A percentile compares a stretch with the other conserved stretches of the same genome.
phyloP scores from a whole-genome alignment of 2,888 invertebrate species.

The Idaea dimidiata region DNA sequence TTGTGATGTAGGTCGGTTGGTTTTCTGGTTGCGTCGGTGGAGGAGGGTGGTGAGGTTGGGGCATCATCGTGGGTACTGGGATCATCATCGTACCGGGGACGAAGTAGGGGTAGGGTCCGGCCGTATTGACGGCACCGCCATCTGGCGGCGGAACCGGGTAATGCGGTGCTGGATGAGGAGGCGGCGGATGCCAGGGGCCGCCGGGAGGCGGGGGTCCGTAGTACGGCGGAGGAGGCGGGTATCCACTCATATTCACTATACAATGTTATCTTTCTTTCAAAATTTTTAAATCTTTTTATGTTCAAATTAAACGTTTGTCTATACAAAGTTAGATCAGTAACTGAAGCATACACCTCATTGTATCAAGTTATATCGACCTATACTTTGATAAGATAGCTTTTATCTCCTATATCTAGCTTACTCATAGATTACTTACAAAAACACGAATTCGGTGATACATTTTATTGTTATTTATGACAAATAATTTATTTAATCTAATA shows the following conservation, averaged over 20 bases:
- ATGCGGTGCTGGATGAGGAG: slow-evolving; percentile 24
- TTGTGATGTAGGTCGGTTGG: slow-evolving; percentile 66
- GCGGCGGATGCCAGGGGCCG: slow-evolving; percentile 28
- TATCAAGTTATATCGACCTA: slow-evolving; percentile 21
- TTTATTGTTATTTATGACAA: slow-evolving; percentile 28
- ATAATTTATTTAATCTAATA: slow-evolving; percentile 30
- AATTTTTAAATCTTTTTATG: not conserved
- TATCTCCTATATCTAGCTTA: slow-evolving; percentile 39
- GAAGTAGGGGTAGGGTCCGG: slow-evolving; percentile 54
- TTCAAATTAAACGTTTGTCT: slow-evolving; percentile 13
- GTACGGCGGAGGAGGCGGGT: slow-evolving; percentile 47
- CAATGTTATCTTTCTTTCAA: not conserved
- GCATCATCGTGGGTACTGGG: slow-evolving; percentile 47
- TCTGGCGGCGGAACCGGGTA: slow-evolving; percentile 37
- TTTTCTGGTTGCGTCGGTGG: slow-evolving; percentile 24
- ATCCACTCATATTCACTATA: slow-evolving; percentile 49
- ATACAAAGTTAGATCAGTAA: slow-evolving; percentile 12
- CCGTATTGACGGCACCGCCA: slow-evolving; percentile 34
- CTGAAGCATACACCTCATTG: slow-evolving; percentile 25
- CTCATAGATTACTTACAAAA: slow-evolving; percentile 26
- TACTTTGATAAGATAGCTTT: slow-evolving; percentile 2
- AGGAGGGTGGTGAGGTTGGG: slow-evolving; percentile 24
- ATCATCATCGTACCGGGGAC: slow-evolving; percentile 65
- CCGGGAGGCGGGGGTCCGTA: slow-evolving; percentile 44
- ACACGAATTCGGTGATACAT: slow-evolving; percentile 22